These are phyloP conservation scores for Scalopus aquaticus DNA, from an alignment of 2,113 vertebrate genomes.

Conservation along the genomic window DNA sequence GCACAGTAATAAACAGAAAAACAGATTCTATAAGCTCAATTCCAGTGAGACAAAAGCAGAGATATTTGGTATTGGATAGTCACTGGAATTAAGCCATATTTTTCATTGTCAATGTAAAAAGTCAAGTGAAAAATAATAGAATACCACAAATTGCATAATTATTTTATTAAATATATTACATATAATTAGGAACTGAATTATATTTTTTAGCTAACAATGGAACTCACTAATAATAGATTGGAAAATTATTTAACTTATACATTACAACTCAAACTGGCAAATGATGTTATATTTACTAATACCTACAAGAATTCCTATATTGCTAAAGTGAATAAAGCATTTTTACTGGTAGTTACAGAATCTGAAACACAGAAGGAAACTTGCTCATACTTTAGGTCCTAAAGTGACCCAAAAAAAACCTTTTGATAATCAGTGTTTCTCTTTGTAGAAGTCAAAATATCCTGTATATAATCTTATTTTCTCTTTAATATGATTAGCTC, in stretches of 20 bases:
- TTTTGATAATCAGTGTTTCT: background rate
- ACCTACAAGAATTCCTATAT: background rate
- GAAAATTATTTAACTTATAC: background rate
- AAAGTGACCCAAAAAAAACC: background rate
- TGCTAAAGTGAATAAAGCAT: background rate
- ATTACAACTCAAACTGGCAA: background rate
- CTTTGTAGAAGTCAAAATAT: conserved; percentile 20
- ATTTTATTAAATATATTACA: background rate
- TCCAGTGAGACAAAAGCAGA: background rate
- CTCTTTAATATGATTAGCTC: conserved; percentile 11
- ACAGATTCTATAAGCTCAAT: background rate
- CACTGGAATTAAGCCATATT: background rate
- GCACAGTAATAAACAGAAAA: background rate
- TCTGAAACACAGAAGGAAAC: background rate
- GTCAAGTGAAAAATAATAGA: background rate
- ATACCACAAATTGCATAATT: background rate
- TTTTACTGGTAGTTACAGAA: background rate
- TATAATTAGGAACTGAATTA: background rate
- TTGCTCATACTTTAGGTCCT: background rate
- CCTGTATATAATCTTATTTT: background rate
- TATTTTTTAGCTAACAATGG: conserved; percentile 12
- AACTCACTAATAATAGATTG: background rate
- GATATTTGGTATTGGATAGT: background rate
- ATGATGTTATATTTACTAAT: background rate
- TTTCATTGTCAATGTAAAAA: background rate